Percentiles rank a stretch among this genome's conserved stretches.
These are phyloP conservation scores for Lordiphosa mommai DNA, from an alignment of 1,140 invertebrate genomes.

Conservation along the genomic window DNA sequence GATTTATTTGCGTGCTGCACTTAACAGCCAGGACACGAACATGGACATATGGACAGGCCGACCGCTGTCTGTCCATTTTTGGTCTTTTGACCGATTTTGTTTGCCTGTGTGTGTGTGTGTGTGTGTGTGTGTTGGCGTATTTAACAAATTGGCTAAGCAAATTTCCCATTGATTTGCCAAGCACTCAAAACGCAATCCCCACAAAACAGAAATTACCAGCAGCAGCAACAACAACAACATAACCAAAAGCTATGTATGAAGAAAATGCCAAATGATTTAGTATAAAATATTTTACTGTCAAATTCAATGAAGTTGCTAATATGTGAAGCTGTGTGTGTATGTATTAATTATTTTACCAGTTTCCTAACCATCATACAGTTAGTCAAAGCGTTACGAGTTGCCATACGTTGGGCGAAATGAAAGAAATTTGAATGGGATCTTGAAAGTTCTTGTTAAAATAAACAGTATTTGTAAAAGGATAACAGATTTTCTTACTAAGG, in stretches of 20 bases:
- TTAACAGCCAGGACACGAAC: slow-evolving; percentile 27
- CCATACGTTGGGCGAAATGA: no score
- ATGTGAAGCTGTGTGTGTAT: slow-evolving; percentile 1
- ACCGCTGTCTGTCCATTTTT: slow-evolving; percentile 30
- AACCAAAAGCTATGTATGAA: neutral
- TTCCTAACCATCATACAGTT: no score
- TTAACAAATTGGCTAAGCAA: slow-evolving; percentile 52
- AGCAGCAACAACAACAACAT: slow-evolving; percentile 2
- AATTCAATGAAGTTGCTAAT: slow-evolving; percentile 48
- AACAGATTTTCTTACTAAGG: no score
- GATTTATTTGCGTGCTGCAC: slow-evolving; percentile 34
- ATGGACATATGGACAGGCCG: slow-evolving; percentile 1
- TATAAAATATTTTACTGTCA: slow-evolving; percentile 50
- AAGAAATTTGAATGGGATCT: no score
- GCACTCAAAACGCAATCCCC: slow-evolving; percentile 34
- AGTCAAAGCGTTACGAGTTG: no score
- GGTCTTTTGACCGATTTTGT: slow-evolving; percentile 17
- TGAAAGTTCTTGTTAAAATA: no score
- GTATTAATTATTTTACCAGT: no score
- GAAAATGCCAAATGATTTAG: slow-evolving; percentile 49
- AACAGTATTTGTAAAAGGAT: no score
- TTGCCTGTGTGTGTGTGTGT: neutral
- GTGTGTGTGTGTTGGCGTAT: slow-evolving; percentile 26
- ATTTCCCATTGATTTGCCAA: slow-evolving; percentile 47
- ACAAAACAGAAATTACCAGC: neutral